Evolutionary conservation across 35 echinoderm and acorn worm species (phyloP).

Genomic region (Ptychodera flava): DNA sequence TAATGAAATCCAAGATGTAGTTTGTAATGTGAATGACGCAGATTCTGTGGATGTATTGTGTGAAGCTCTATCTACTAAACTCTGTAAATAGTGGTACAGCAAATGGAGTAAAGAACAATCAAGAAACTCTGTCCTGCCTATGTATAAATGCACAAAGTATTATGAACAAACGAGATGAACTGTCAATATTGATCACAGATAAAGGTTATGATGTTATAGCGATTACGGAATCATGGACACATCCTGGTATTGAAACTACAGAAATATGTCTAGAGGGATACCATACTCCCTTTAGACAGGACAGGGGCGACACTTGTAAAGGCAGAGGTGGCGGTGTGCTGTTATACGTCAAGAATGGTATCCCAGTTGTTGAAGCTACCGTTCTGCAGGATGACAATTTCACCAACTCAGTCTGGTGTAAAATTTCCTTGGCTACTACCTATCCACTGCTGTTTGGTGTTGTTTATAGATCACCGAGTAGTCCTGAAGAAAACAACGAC

Average conservation of each 20-base stretch:
- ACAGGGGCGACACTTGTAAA: constrained; percentile 5
- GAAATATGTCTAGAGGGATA: constrained; percentile 33
- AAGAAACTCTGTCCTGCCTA: constrained; percentile 26
- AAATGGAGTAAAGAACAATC: constrained; percentile 1
- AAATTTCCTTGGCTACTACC: not conserved
- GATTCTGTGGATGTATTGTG: no score
- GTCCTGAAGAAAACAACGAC: not conserved
- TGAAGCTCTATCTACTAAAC: no score
- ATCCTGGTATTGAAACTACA: constrained; percentile 7
- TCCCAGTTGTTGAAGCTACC: not conserved
- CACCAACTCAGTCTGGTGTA: constrained; percentile 26
- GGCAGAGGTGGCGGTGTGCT: constrained; percentile 23
- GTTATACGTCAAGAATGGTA: constrained; percentile 19
- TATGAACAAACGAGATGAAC: constrained; percentile 27
- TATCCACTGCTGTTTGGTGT: not conserved
- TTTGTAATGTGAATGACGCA: no score
- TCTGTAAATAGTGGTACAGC: no score
- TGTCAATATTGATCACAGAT: constrained; percentile 11
- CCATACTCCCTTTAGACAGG: not conserved
- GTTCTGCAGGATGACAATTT: constrained; percentile 8
- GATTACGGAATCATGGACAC: constrained; percentile 32
- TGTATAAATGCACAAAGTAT: constrained; percentile 33
- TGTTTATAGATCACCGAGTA: not conserved
- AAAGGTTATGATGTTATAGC: constrained; percentile 30
- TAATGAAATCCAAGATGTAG: no score